phyloP scores from a whole-genome alignment of 2,113 vertebrate genomes.

The Macheiramphus alcinus region DNA sequence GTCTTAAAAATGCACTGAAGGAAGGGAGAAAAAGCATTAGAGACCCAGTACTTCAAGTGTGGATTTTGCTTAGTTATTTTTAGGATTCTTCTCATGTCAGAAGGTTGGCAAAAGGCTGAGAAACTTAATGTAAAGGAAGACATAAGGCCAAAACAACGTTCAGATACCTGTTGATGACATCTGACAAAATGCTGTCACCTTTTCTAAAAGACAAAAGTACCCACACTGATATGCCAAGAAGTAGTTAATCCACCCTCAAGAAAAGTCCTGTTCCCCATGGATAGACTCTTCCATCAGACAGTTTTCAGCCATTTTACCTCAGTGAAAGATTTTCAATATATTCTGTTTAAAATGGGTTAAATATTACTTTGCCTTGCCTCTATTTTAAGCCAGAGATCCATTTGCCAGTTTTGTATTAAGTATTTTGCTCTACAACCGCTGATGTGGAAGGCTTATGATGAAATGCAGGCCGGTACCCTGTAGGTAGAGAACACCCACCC shows the following conservation, averaged over 20 bases:
- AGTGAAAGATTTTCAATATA: neutral
- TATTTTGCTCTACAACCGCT: neutral
- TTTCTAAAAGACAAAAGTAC: neutral
- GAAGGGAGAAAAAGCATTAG: neutral
- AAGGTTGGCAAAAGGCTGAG: neutral
- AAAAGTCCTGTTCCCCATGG: neutral
- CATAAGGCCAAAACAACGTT: neutral
- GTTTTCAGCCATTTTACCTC: conserved; percentile 12
- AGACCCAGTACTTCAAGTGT: neutral
- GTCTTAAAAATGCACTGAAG: conserved; percentile 94
- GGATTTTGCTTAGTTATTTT: neutral
- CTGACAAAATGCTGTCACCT: neutral
- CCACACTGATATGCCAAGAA: neutral
- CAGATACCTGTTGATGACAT: neutral
- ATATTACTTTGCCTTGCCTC: neutral
- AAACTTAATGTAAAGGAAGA: neutral
- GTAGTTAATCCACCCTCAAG: neutral
- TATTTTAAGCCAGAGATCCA: neutral
- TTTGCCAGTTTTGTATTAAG: neutral
- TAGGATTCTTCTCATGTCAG: neutral
- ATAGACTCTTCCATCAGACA: neutral
- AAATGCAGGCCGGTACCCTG: neutral
- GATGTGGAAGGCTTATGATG: neutral
- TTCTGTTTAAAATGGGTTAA: neutral
- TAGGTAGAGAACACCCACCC: neutral